Conservation (phyloP, 2,797 vertebrate species). For the Australoheros facetus region DNA sequence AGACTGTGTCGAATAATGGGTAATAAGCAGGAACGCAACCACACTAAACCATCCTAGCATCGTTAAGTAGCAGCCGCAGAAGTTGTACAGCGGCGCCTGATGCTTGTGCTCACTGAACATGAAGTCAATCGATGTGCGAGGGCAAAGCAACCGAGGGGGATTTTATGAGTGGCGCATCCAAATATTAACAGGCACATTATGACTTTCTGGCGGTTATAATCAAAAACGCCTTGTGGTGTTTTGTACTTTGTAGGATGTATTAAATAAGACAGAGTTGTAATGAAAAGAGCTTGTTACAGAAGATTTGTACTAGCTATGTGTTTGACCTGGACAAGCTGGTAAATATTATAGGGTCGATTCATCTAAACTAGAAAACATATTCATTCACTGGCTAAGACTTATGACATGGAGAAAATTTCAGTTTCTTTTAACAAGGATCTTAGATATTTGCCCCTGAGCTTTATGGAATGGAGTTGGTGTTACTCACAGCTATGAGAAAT, state of each 20-base stretch:
- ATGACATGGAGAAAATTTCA: background rate
- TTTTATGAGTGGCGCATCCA: slow-evolving; percentile 10
- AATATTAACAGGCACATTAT: slow-evolving; percentile 24
- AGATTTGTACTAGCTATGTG: background rate
- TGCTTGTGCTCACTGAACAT: slow-evolving; percentile 25
- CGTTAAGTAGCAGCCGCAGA: slow-evolving; percentile 51
- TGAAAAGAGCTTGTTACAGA: slow-evolving; percentile 10
- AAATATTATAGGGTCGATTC: background rate
- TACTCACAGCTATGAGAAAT: background rate
- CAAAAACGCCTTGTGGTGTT: background rate
- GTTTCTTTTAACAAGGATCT: background rate
- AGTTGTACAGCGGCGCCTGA: slow-evolving; percentile 7
- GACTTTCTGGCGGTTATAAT: background rate
- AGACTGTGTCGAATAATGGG: slow-evolving; percentile 52
- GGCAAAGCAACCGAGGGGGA: background rate
- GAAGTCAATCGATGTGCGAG: slow-evolving; percentile 32
- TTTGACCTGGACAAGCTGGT: background rate
- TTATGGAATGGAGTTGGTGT: background rate
- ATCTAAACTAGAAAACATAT: background rate
- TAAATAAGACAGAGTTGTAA: background rate
- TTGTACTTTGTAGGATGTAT: background rate
- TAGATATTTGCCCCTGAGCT: background rate
- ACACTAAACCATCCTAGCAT: slow-evolving; percentile 50
- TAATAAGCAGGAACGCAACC: slow-evolving; percentile 52
- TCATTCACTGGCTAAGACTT: background rate